These are phyloP conservation scores for Periplaneta americana DNA, from an alignment of 1,140 invertebrate genomes.

Conservation along the genomic window DNA sequence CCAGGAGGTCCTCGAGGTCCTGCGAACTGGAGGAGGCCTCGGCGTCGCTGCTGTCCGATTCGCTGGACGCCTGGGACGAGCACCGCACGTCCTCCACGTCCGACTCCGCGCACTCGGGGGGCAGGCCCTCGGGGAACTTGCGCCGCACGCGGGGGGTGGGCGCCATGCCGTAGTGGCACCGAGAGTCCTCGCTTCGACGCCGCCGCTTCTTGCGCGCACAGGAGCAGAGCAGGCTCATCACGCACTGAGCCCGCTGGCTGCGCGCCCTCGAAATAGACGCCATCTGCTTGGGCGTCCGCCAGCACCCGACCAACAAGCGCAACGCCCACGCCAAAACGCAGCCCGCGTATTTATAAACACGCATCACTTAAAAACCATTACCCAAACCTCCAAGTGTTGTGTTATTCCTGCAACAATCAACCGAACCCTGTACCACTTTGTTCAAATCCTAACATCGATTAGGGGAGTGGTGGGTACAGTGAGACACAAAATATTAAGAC, in stretches of 20 bases:
- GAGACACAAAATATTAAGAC: no score
- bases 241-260: background rate
- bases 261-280: background rate
- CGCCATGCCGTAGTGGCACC: background rate
- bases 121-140: constrained; percentile 9
- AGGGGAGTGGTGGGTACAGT: no score
- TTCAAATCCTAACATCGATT: no score
- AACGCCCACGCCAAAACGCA: no score
- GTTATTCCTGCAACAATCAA: no score
- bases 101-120: no score
- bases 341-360: no score
- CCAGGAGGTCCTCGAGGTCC: background rate
- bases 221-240: background rate
- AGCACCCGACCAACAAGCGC: background rate
- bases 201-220: background rate
- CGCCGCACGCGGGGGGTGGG: background rate
- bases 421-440: no score
- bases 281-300: background rate
- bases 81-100: no score
- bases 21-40: background rate
- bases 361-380: no score
- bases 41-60: background rate
- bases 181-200: background rate
- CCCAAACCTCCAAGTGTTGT: no score
- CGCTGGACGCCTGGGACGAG: background rate